Base-by-base conservation (phyloP, 2,888 invertebrate genomes). In the Antitype chi region DNA sequence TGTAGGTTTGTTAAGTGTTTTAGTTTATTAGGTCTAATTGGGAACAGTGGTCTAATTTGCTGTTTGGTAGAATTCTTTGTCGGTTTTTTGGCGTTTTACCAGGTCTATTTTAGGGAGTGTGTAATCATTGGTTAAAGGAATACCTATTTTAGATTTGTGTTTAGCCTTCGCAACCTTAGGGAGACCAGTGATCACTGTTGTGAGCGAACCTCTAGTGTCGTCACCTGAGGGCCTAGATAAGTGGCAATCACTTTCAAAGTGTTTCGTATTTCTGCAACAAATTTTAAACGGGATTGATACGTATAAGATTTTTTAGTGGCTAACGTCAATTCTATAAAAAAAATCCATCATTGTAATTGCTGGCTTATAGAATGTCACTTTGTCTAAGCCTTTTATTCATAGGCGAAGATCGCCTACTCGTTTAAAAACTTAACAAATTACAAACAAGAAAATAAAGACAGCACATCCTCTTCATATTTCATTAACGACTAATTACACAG, bases 1-100 rank as follows among this genome's bases (percentile, higher is more conserved):
- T 72, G 81, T 84, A 68, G 75, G 84, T 72, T 74, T 52, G 70
- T 59, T 78, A 82, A 85, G n/a, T 68, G 85, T 82, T 85, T 78
- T 70, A 32, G 78, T 85, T 85, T 74, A 64, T 74, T 57, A 81
- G 17, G 20, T 49, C 66, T 85, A 76, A 85, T 85, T 82, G 70
- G 49, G 66, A 71, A 62, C 47, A 70, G 53, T 43, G 52, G 28
- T 59, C 78, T 72, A 72, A 78, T 70, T 85, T 78, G 43, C 1
- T 68, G 57, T 53, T n/a, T 70, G 17, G 59, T 20, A 57, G 25
- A 57, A 38, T 59, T 53, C 32, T 68, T 38, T 32, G 23, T 64
- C n/a, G 59, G 38, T 52, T 81, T 53, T 13, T 59, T 47, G 5
- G 28, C n/a, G 38, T 64, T 76, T 70, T 55, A 49, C 77, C 49